A percentile compares a stretch with the other conserved stretches of the same genome.
Evolutionary conservation across 2,113 vertebrate genomes (phyloP).

Genomic region (Amphiprion percula): DNA sequence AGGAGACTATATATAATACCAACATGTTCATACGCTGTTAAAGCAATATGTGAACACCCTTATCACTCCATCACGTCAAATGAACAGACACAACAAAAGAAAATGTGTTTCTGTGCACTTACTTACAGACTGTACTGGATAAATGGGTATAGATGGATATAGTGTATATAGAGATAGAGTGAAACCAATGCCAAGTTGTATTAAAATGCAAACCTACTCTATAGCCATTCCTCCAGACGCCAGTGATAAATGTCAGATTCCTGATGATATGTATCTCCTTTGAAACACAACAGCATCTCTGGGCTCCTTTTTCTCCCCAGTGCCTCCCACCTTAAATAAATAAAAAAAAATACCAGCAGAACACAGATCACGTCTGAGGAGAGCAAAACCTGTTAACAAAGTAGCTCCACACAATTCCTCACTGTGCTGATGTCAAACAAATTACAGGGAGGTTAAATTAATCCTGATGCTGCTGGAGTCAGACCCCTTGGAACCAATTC

Average conservation of each 20-base stretch:
- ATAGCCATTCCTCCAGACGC: slow-evolving; percentile 11
- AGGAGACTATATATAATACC: background rate
- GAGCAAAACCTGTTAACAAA: slow-evolving; percentile 31
- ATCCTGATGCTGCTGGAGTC: slow-evolving; percentile 27
- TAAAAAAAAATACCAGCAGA: background rate
- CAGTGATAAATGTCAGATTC: slow-evolving; percentile 31
- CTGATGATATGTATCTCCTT: slow-evolving; percentile 9
- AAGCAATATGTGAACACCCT: background rate
- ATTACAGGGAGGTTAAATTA: slow-evolving; percentile 34
- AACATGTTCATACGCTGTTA: background rate
- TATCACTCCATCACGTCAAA: background rate
- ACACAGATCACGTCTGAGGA: background rate
- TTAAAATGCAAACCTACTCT: slow-evolving; percentile 34
- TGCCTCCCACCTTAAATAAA: background rate
- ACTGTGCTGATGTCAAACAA: slow-evolving; percentile 43
- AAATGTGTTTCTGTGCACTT: background rate
- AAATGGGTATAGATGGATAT: background rate
- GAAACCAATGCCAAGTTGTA: background rate
- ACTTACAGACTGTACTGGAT: background rate
- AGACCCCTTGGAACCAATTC: slow-evolving; percentile 41
- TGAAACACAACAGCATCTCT: slow-evolving; percentile 10
- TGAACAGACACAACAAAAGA: background rate
- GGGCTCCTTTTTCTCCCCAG: slow-evolving; percentile 6
- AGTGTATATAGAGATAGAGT: background rate
- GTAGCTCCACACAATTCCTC: slow-evolving; percentile 6